phyloP scores from a whole-genome alignment of 2,797 vertebrate genomes.

The Enteromius unitaeniatus region DNA sequence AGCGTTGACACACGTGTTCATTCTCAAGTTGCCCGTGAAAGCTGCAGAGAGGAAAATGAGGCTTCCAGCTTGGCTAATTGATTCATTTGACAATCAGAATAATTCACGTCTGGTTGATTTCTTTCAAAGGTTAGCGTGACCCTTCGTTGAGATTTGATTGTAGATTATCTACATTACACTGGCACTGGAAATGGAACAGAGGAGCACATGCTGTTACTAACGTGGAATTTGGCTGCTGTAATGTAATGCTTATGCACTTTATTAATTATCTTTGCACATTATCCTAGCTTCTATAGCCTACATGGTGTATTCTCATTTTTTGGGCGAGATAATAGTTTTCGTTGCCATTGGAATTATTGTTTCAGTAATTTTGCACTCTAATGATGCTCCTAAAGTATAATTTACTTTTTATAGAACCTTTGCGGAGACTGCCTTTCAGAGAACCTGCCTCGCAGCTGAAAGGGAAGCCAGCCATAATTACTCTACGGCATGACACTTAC shows the following conservation, averaged over 20 bases:
- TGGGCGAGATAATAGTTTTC: constrained; percentile 37
- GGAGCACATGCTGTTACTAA: constrained; percentile 29
- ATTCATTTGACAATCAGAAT: constrained; percentile 58
- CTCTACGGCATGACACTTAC: constrained; percentile 7
- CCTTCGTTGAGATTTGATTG: constrained; percentile 39
- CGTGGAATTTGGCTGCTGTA: constrained; percentile 18
- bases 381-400: constrained; percentile 45
- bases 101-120: constrained; percentile 45
- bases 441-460: constrained; percentile 39
- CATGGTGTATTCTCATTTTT: constrained; percentile 36
- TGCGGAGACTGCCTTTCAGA: constrained; percentile 26
- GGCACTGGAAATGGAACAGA: constrained; percentile 2
- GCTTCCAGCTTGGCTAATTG: constrained; percentile 51
- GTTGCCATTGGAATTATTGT: constrained; percentile 32
- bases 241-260: constrained; percentile 42
- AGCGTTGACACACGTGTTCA: constrained; percentile 21
- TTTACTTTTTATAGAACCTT: constrained; percentile 50
- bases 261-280: constrained; percentile 37
- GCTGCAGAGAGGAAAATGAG: constrained; percentile 35
- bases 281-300: constrained; percentile 20
- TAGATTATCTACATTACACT: constrained; percentile 30
- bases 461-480: constrained; percentile 36
- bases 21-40: constrained; percentile 26
- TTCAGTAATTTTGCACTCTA: constrained; percentile 35
- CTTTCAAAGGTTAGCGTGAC: constrained; percentile 34